Base-by-base conservation (phyloP, 2,888 invertebrate genomes). In the Parascotia fuliginaria region DNA sequence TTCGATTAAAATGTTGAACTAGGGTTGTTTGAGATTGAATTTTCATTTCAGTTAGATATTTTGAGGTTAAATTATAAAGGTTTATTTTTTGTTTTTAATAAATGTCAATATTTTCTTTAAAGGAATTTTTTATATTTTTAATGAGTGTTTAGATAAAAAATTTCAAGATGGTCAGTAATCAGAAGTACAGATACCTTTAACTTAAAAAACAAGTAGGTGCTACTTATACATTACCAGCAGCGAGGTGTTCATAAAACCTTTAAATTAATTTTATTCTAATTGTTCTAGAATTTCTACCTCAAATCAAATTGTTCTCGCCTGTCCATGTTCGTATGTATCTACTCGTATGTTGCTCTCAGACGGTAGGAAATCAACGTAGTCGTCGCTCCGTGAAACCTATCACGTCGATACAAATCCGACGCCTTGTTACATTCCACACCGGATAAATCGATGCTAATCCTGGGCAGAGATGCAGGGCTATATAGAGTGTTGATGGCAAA, bases 361-460 rank as follows among this genome's bases (percentile, higher is more conserved):
- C 9, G 14, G 27, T 3, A 41, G 14, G 38, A 15, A 41, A 51
- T 53, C 40, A 48, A 37, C 16, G 39, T 22, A 46, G 14, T 28
- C 33, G 34, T 37, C 33, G 13, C 24, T 34, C 42, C n/a, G 49
- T 56, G 52, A 44, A 57, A 53, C 31, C 33, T 49, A 52, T 59
- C 56, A 39, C 41, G 42, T 42, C 29, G 53, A 16, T 46, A 49
- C 55, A 65, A 68, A 71, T 63, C 71, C 57, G 33, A 46, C 41
- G 47, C 16, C 56, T 71, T 68, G 72, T 68, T 70, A 71, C 53
- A 47, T 12, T 43, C 41, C 42, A 42, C 49, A 44, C 37, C 34
- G 52, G 55, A 59, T 68, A 59, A 60, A 48, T 48, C 51, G 43
- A 15, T 33, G 9, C 9, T 59, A 70, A 55, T 51, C 57, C 9